A percentile compares a stretch with the other conserved stretches of the same genome.
Conservation (phyloP, 2,113 vertebrate species). For the Alosa alosa region DNA sequence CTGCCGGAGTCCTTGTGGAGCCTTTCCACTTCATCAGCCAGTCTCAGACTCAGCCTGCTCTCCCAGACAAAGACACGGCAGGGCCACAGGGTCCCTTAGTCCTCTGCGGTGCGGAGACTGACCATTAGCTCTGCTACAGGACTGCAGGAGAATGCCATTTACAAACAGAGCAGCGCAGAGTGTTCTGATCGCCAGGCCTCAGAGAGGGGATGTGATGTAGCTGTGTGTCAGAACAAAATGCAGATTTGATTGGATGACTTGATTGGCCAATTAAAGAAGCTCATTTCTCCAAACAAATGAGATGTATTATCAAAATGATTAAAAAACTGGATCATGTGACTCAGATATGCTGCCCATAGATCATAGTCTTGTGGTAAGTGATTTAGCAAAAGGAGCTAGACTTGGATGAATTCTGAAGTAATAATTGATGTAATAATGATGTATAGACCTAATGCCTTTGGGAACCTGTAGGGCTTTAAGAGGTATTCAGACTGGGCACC, state of each 20-base stretch:
- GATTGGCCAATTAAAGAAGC: not conserved
- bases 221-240: not conserved
- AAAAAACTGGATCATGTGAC: not conserved
- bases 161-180: not conserved
- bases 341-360: not conserved
- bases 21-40: slow-evolving; percentile 51
- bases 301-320: not conserved
- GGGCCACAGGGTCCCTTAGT: not conserved
- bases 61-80: not conserved
- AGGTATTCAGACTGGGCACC: not conserved
- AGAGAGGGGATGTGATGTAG: not conserved
- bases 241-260: too few species aligned
- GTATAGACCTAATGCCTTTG: not conserved
- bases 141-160: not conserved
- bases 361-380: not conserved
- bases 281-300: not conserved
- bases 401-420: not conserved
- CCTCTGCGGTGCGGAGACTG: not conserved
- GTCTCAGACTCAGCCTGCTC: not conserved
- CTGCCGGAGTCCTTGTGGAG: slow-evolving; percentile 41
- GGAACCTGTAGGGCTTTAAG: not conserved
- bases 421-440: not conserved
- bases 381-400: not conserved
- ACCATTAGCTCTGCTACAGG: not conserved
- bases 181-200: not conserved